A percentile compares a stretch with the other conserved stretches of the same genome.
These are phyloP conservation scores for Oxyscelio sp. DNA, from an alignment of 2,888 invertebrate genomes.

Conservation along the genomic window DNA sequence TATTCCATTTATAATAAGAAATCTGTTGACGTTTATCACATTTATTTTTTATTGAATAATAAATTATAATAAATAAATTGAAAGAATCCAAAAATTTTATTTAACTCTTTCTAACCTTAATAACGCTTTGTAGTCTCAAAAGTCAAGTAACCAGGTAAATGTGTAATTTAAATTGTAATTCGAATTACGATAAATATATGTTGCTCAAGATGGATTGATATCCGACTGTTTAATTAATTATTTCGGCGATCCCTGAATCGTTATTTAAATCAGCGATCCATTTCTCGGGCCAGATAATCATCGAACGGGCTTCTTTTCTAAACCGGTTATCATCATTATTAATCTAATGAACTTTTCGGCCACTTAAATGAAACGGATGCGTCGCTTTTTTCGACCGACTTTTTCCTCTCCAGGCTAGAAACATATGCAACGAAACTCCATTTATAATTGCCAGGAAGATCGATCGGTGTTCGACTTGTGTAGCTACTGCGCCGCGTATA, in stretches of 20 bases:
- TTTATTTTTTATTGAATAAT: no score
- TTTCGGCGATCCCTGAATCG: conserved; percentile 34
- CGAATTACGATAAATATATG: conserved; percentile 52
- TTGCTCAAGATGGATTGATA: conserved; percentile 59
- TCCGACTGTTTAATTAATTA: conserved; percentile 50
- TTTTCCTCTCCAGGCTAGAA: neutral
- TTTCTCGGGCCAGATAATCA: conserved; percentile 42
- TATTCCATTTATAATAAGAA: no score
- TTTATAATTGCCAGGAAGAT: conserved; percentile 46
- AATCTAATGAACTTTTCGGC: conserved; percentile 49
- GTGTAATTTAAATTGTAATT: conserved; percentile 54
- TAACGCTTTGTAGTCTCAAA: no score
- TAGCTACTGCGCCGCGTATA: neutral
- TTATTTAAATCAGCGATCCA: conserved; percentile 51
- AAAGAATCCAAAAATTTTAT: no score
- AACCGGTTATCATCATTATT: conserved; percentile 6
- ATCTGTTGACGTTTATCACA: no score
- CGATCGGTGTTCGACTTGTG: conserved; percentile 33
- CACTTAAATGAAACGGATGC: conserved; percentile 23
- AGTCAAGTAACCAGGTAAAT: no score
- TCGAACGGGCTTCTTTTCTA: conserved; percentile 23
- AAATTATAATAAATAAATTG: no score
- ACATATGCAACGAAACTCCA: conserved; percentile 13
- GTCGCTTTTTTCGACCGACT: conserved; percentile 5
- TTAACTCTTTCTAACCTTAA: no score